Base-by-base conservation (phyloP, 30 jellyfish, hydroid and myxozoan species). In the Catostylus mosaicus region DNA sequence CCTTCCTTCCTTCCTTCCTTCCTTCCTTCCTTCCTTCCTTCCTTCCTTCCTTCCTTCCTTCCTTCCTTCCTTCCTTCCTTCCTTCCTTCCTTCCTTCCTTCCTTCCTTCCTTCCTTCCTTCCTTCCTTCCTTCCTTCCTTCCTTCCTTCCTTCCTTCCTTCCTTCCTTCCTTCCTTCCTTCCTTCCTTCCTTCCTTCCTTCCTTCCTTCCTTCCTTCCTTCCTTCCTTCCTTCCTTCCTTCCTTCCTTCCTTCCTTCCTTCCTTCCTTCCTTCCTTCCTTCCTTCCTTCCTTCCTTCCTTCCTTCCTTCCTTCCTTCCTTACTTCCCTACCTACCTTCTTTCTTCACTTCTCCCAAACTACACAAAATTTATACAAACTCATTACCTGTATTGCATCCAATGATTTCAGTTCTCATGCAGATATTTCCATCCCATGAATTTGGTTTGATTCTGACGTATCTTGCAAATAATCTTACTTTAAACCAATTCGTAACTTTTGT, bases 351-450 rank as follows among this genome's bases (percentile, higher is more conserved):
- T 43, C 16, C 56, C 56, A n/a, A n/a, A n/a, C n/a, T n/a, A n/a
- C n/a, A n/a, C n/a, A n/a, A n/a, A n/a, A n/a, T n/a, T n/a, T n/a
- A n/a, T n/a, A n/a, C n/a, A n/a, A n/a, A n/a, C n/a, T n/a, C n/a
- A n/a, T 68, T 40, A 85, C 95, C 95, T 48, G 88, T 10, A 37
- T 70, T 27, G 34, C 96, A 86, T 23, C 96, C 96, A 76, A 86
- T 54, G 40, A 86, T 48, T 59, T 86, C 90, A 10, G 77, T 33
- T 56, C 96, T 77, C 87, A 69, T 52, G 60, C 96, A 86, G 45
- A 64, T 77, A 14, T 38, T 24, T 27, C 65, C 50, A 43, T 67
- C 56, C 60, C 68, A 86, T 46, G 82, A 27, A 11, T 66, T 69
- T 3, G 96, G 90, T 30, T 51, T 43, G 54, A 86, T 64, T 45